Conservation (phyloP, 2,888 invertebrate species). For the Anarsia innoxiella region DNA sequence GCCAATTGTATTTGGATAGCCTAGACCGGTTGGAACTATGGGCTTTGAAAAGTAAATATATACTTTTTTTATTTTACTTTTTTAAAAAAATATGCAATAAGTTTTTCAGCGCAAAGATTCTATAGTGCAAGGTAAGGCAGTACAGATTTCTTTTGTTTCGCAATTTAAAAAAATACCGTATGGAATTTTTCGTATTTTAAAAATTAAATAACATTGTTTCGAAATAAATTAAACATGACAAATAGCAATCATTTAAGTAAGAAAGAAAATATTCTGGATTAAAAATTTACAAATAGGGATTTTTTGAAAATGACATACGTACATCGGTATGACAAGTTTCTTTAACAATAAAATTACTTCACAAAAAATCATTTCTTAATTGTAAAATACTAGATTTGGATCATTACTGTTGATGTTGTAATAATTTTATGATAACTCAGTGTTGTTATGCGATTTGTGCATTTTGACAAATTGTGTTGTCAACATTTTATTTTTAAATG, state of each 20-base stretch:
- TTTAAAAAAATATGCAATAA: not conserved
- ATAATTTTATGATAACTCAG: too few species aligned
- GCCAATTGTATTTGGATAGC: slow-evolving; percentile 48
- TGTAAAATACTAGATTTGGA: too few species aligned
- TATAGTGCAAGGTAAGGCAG: too few species aligned
- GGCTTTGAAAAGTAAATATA: slow-evolving; percentile 77
- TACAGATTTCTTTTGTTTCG: too few species aligned
- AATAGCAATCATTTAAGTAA: not conserved
- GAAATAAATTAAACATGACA: not conserved
- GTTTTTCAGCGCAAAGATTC: too few species aligned
- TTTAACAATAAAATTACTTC: not conserved
- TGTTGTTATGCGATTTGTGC: not conserved
- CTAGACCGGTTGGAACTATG: slow-evolving; percentile 62
- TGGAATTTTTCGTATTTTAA: not conserved
- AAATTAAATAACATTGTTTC: not conserved
- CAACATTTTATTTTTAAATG: too few species aligned
- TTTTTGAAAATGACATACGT: not conserved
- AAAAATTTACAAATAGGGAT: not conserved
- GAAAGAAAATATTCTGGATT: not conserved
- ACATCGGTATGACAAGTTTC: too few species aligned
- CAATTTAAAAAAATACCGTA: not conserved
- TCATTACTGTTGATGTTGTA: too few species aligned
- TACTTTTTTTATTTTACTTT: slow-evolving; percentile 21
- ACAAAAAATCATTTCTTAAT: not conserved
- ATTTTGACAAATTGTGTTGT: not conserved